Evolutionary conservation across 2,888 invertebrate genomes (phyloP).

Genomic region (Agrochola circellaris): DNA sequence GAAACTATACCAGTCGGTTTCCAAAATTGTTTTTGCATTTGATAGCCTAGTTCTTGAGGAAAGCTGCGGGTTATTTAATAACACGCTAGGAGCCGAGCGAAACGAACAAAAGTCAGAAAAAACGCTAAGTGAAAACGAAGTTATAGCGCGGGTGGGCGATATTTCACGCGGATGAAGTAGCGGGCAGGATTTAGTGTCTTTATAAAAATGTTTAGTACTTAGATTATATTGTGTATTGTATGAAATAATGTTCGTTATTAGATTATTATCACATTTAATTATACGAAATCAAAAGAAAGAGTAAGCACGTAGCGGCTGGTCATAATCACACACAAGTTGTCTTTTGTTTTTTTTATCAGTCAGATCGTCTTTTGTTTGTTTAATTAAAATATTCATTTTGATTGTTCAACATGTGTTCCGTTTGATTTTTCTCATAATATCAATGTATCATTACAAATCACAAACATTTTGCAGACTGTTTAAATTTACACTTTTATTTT

Average conservation of each 20-base stretch:
- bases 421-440: neutral
- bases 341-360: neutral
- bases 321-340: neutral
- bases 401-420: neutral
- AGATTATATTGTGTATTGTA: conserved; percentile 24
- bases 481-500: neutral
- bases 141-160: neutral
- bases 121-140: neutral
- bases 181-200: neutral
- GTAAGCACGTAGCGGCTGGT: neutral
- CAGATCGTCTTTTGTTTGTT: neutral
- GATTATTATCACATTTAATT: conserved; percentile 13
- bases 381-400: neutral
- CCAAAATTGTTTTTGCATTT: neutral
- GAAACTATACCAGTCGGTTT: too few species aligned
- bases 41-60: neutral
- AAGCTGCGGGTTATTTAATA: neutral
- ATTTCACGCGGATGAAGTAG: neutral
- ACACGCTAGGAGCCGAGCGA: too few species aligned
- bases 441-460: neutral
- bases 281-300: neutral
- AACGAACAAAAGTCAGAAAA: neutral
- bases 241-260: neutral
- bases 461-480: neutral
- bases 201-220: neutral